A percentile compares a stretch with the other conserved stretches of the same genome.
Conservation (phyloP, 2,888 invertebrate genomes). For the Drosophila suboccidentalis region DNA sequence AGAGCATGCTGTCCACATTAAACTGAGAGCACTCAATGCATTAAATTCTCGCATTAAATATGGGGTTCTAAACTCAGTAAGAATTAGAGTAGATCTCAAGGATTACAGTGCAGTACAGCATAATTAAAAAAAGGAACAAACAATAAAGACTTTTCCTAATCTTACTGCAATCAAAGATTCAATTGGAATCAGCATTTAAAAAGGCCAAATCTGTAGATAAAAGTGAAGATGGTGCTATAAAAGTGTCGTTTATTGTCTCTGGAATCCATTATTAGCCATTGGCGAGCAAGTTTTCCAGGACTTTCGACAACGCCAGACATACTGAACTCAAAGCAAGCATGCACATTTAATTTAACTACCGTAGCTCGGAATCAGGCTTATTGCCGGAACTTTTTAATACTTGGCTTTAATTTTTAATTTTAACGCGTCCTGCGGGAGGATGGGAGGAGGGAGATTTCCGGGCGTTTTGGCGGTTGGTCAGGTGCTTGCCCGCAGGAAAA, state of each 20-base stretch:
- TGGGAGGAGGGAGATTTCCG: conserved; percentile 32
- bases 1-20: neutral
- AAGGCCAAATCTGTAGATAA: conserved; percentile 1
- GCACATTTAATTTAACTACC: conserved; percentile 51
- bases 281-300: conserved; percentile 1
- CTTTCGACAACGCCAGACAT: conserved; percentile 1
- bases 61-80: too few species aligned
- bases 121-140: neutral
- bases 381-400: conserved; percentile 57
- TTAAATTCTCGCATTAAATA: neutral
- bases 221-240: neutral
- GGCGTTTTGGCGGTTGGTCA: conserved; percentile 32
- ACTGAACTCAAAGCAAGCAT: conserved; percentile 14
- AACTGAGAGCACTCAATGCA: neutral
- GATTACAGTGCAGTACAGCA: neutral
- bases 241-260: neutral
- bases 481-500: conserved; percentile 37
- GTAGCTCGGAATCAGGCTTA: conserved; percentile 14
- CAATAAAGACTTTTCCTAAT: neutral
- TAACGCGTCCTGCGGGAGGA: conserved; percentile 3
- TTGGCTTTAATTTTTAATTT: conserved; percentile 71
- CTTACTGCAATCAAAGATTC: conserved; percentile 10
- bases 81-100: neutral
- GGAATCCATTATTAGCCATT: conserved; percentile 16
- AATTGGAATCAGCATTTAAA: conserved; percentile 3